phyloP scores from a whole-genome alignment of 2,888 invertebrate species.

The Pocota personata region DNA sequence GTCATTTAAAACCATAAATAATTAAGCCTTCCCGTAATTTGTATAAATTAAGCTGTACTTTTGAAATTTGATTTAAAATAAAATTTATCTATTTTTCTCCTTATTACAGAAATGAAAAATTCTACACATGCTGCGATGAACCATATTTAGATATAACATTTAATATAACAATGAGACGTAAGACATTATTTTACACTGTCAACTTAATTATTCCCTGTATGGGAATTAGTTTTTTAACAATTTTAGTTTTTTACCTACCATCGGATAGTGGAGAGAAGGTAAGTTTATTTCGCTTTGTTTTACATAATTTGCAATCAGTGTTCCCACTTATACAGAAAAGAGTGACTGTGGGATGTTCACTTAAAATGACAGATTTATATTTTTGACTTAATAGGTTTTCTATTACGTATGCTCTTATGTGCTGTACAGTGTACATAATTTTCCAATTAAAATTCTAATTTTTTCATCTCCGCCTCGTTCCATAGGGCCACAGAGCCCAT shows the following conservation, averaged over 20 bases:
- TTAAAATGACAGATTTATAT: slow-evolving; percentile 3
- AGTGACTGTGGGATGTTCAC: not conserved
- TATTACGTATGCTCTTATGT: slow-evolving; percentile 13
- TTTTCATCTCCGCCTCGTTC: not conserved
- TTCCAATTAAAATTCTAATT: slow-evolving; percentile 67
- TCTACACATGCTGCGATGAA: slow-evolving; percentile 98
- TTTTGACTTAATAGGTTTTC: slow-evolving; percentile 28
- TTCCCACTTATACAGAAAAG: slow-evolving; percentile 12
- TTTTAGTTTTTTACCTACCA: slow-evolving; percentile 98
- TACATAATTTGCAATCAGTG: slow-evolving; percentile 5
- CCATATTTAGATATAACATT: slow-evolving; percentile 98
- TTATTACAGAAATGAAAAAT: slow-evolving; percentile 92
- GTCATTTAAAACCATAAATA: slow-evolving; percentile 41
- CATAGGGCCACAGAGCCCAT: not conserved
- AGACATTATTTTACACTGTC: slow-evolving; percentile 98
- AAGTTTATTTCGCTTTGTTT: slow-evolving; percentile 80
- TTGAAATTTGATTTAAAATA: not conserved
- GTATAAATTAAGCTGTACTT: not conserved
- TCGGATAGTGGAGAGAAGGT: slow-evolving; percentile 99
- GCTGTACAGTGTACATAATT: slow-evolving; percentile 10
- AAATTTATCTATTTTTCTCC: slow-evolving; percentile 37
- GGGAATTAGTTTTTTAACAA: slow-evolving; percentile 98
- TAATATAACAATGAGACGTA: slow-evolving; percentile 98
- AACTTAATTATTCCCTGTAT: slow-evolving; percentile 98
- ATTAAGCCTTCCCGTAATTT: slow-evolving; percentile 14